Evolutionary conservation across 2,888 invertebrate genomes (phyloP).

Genomic region (Oxycera nigricornis): DNA sequence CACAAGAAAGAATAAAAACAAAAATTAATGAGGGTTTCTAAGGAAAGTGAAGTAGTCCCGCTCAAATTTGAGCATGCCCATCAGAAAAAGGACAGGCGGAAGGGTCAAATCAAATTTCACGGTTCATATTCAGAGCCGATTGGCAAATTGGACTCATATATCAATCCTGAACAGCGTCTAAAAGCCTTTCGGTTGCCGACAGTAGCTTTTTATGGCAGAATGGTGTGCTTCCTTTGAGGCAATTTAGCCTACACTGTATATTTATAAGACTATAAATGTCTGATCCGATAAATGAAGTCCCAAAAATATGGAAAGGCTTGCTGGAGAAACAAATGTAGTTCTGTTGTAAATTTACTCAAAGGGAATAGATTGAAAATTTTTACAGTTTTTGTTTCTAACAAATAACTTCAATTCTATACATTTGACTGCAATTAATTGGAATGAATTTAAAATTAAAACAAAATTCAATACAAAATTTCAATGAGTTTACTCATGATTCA

Average conservation of each 20-base stretch:
- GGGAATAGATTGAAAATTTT: too few relatives aligned
- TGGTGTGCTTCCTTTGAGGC: neutral
- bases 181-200: neutral
- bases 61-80: neutral
- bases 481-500: too few relatives aligned
- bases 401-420: too few relatives aligned
- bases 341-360: too few relatives aligned
- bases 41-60: neutral
- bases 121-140: slow-evolving; percentile 44
- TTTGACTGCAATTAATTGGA: too few relatives aligned
- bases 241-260: neutral
- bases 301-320: too few relatives aligned
- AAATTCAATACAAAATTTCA: too few relatives aligned
- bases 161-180: slow-evolving; percentile 33
- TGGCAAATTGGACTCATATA: slow-evolving; percentile 45
- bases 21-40: neutral
- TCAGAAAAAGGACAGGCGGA: neutral
- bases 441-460: too few relatives aligned
- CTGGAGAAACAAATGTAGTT: too few relatives aligned
- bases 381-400: too few relatives aligned
- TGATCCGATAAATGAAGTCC: too few relatives aligned
- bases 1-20: neutral
- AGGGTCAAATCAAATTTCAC: slow-evolving; percentile 43
- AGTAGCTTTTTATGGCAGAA: neutral
- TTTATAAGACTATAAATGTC: too few relatives aligned